Base-by-base conservation (phyloP, 1,140 invertebrate genomes). In the Lordiphosa clarofinis region DNA sequence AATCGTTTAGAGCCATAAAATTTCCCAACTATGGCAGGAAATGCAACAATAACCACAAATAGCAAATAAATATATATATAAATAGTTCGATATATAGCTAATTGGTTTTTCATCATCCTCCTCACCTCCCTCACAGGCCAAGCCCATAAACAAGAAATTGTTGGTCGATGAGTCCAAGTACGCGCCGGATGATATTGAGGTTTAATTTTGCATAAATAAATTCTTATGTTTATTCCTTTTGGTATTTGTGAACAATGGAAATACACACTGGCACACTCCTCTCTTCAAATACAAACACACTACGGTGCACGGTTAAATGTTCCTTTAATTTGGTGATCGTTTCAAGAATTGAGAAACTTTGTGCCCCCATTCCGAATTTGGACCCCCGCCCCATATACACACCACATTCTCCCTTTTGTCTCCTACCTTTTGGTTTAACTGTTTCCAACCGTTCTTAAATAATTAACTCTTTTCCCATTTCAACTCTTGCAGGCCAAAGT, bases 131-230 rank as follows among this genome's bases (percentile, higher is more conserved):
- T 63, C 55, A 59, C 76, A 88, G 86, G 86, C 86, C 56, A 65
- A 66, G 61, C 68, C 46, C 55, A 65, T 88, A 57, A 84, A 60
- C 56, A 66, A 65, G 39, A 75, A 84, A 75, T 68, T 64, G 61
- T 63, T 81, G 55, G 52, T 65, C 78, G 86, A 88, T 63, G 82
- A 88, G 65, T 57, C 73, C 52, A 88, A 88, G 54, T 88, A 88
- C 68, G 39, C 70, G 47, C 66, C 82, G 68, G 86, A 88, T 79
- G 86, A 88, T 55, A 88, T 88, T 68, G 86, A 88, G 86, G 86
- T 88, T 87, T 73, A 59, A 62, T 46, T 54, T 63, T 64, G 52
- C 47, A 36, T 31, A 31, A 31, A 52, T 52, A 71, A 59, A 43
- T 60, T 73, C 5, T 7, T 31, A 31, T 56, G 62, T 63, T 52